phyloP scores from a whole-genome alignment of 2,888 invertebrate genomes.

The Tinea pellionella region DNA sequence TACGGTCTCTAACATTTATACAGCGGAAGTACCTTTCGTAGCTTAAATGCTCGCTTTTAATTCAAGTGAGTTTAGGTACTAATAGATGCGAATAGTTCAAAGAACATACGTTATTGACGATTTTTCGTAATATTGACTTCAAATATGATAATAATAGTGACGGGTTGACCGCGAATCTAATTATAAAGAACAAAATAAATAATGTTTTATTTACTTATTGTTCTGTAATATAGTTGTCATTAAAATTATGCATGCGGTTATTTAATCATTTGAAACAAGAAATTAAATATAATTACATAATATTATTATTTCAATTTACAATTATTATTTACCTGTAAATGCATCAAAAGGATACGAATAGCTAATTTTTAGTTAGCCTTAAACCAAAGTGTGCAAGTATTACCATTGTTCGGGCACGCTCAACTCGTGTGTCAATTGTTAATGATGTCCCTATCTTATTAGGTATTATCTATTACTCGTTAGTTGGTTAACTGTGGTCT shows the following conservation, averaged over 20 bases:
- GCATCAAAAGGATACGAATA: not conserved
- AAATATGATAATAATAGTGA: not conserved
- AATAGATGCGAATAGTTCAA: no score
- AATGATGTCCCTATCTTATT: conserved; percentile 3
- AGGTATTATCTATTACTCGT: conserved; percentile 9
- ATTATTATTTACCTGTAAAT: no score
- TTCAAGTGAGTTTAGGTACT: no score
- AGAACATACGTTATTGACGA: no score
- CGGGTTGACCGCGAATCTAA: not conserved
- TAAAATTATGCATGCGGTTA: not conserved
- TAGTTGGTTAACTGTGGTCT: conserved; percentile 7
- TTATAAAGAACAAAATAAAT: not conserved
- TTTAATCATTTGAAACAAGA: not conserved
- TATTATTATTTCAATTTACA: no score
- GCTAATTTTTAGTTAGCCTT: not conserved
- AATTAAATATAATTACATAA: no score
- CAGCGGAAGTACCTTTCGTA: no score
- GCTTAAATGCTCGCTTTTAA: no score
- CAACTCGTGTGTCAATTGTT: conserved; percentile 7
- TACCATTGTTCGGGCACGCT: conserved; percentile 5
- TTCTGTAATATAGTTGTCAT: not conserved
- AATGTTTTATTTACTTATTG: not conserved
- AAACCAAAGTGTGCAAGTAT: conserved; percentile 1
- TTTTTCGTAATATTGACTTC: no score
- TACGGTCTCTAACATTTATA: no score